phyloP scores from a whole-genome alignment of 2,888 invertebrate species.

The Opisthograptis luteolata region DNA sequence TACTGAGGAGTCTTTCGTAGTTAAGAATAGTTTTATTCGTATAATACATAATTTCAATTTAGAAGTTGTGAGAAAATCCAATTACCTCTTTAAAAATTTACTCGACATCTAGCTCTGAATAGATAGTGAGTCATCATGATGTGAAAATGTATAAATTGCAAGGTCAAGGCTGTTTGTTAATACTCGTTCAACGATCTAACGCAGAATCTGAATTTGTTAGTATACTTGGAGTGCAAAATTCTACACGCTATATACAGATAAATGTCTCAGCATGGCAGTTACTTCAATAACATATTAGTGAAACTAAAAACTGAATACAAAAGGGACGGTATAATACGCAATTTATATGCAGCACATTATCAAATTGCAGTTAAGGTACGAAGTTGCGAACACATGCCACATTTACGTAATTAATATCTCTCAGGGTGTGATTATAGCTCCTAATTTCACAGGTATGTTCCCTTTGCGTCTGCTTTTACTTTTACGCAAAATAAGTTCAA shows the following conservation, averaged over 20 bases:
- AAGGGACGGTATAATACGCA: conserved; percentile 36
- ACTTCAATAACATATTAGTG: conserved; percentile 21
- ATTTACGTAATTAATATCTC: conserved; percentile 21
- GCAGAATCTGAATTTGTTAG: conserved; percentile 35
- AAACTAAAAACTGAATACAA: conserved; percentile 29
- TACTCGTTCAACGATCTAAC: conserved; percentile 42
- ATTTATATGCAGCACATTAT: conserved; percentile 44
- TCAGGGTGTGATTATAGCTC: too few species aligned
- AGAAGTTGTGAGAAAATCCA: conserved; percentile 17
- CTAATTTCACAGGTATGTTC: conserved; percentile 34
- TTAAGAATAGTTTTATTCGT: too few species aligned
- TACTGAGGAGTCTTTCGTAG: too few species aligned
- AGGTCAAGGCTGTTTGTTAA: conserved; percentile 53
- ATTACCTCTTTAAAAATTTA: conserved; percentile 19
- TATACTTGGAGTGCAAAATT: conserved; percentile 11
- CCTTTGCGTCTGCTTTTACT: conserved; percentile 4
- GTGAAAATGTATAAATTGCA: conserved; percentile 37
- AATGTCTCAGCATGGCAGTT: conserved; percentile 13
- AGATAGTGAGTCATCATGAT: conserved; percentile 33
- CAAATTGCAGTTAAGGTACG: conserved; percentile 39
- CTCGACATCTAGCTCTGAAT: conserved; percentile 29
- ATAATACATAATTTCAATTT: conserved; percentile 5
- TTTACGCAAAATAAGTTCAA: neutral
- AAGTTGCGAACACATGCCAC: conserved; percentile 12
- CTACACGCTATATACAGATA: conserved; percentile 1